Percentiles rank a stretch among this genome's conserved stretches.
Conservation (phyloP, 1,140 invertebrate species). For the Euura lappo region DNA sequence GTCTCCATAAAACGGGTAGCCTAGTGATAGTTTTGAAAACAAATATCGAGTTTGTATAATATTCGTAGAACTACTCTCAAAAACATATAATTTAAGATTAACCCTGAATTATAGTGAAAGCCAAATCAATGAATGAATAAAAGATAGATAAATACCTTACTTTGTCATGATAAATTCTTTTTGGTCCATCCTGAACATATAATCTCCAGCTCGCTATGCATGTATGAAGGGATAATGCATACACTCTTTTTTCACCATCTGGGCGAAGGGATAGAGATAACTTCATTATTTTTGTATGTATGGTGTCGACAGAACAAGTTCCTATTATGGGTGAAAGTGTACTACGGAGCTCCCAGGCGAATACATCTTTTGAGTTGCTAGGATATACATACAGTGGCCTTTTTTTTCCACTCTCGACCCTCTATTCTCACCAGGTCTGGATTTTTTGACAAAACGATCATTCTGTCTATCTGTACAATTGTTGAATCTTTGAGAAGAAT, state of each 20-base stretch:
- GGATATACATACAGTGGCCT: not conserved
- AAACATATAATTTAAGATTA: too few relatives aligned
- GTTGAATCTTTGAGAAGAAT: not conserved
- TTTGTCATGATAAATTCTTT: too few relatives aligned
- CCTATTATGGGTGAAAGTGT: not conserved
- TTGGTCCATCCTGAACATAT: too few relatives aligned
- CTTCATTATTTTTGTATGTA: not conserved
- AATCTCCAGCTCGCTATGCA: not conserved
- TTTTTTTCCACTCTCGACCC: not conserved
- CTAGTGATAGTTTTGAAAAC: too few relatives aligned
- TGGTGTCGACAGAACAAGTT: not conserved
- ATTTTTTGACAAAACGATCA: not conserved
- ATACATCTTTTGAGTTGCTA: not conserved
- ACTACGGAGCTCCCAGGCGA: not conserved
- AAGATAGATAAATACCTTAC: too few relatives aligned
- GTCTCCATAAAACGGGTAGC: too few relatives aligned
- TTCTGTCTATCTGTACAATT: too few relatives aligned
- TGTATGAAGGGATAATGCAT: not conserved
- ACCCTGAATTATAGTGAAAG: too few relatives aligned
- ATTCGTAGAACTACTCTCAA: too few relatives aligned
- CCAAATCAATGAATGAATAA: too few relatives aligned
- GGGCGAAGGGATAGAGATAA: not conserved
- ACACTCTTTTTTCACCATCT: not conserved
- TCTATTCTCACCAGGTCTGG: not conserved
- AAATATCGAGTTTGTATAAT: too few relatives aligned